Conservation (phyloP, 2,888 invertebrate genomes). For the Caenorhabditis panamensis region DNA sequence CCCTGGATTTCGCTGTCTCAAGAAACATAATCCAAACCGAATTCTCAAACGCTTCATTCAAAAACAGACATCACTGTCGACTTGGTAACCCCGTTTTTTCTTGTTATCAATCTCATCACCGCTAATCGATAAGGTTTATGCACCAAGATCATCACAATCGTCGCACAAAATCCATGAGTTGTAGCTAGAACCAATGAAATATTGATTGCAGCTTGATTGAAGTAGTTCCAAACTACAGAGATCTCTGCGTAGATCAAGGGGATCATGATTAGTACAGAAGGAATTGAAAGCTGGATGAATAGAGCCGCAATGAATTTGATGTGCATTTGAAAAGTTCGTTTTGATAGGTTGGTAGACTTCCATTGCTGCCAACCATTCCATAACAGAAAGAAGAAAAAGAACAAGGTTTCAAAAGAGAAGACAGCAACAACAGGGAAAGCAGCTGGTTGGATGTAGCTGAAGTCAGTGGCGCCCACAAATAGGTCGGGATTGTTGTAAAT, state of each 20-base stretch:
- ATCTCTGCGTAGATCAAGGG: not conserved
- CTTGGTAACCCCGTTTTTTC: too few relatives aligned
- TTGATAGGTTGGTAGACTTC: not conserved
- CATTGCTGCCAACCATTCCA: not conserved
- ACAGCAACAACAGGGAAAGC: not conserved
- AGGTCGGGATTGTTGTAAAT: not conserved
- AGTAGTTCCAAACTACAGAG: not conserved
- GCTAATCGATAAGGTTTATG: slow-evolving; percentile 7
- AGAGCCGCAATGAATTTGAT: not conserved
- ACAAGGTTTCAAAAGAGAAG: not conserved
- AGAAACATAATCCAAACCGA: too few relatives aligned
- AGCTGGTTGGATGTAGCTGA: too few relatives aligned
- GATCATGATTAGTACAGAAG: not conserved
- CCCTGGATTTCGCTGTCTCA: too few relatives aligned
- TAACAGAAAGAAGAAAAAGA: not conserved
- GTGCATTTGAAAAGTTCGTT: not conserved
- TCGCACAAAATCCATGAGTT: not conserved
- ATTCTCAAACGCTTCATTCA: too few relatives aligned
- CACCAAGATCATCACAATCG: slow-evolving; percentile 2
- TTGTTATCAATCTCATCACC: too few relatives aligned
- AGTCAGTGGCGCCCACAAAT: not conserved
- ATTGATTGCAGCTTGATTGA: slow-evolving; percentile 8
- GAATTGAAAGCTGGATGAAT: slow-evolving; percentile 1
- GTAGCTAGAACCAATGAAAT: not conserved
- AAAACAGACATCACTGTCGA: too few relatives aligned